A percentile compares a stretch with the other conserved stretches of the same genome.
Conservation (phyloP, 2,888 invertebrate species). For the Autographa pulchrina region DNA sequence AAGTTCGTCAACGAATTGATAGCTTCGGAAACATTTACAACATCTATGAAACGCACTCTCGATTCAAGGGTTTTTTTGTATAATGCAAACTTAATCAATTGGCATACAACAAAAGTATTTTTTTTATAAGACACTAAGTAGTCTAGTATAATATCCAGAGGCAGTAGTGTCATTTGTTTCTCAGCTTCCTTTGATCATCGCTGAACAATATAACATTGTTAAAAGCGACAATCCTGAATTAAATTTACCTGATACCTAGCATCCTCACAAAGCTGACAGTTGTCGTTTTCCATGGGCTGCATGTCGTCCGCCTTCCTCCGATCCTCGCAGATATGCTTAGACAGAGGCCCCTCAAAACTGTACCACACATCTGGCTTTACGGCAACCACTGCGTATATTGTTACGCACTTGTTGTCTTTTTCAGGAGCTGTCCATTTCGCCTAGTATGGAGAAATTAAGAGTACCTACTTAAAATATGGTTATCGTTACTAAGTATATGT, state of each 20-base stretch:
- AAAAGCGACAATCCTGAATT: too few relatives aligned
- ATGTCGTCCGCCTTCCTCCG: slow-evolving; percentile 81
- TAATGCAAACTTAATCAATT: too few relatives aligned
- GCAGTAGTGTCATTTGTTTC: too few relatives aligned
- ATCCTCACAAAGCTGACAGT: slow-evolving; percentile 80
- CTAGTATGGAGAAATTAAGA: slow-evolving; percentile 53
- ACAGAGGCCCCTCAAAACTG: slow-evolving; percentile 77
- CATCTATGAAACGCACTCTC: too few relatives aligned
- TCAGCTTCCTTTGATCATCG: too few relatives aligned
- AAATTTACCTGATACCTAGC: slow-evolving; percentile 79
- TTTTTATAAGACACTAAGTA: too few relatives aligned
- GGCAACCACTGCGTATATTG: slow-evolving; percentile 80
- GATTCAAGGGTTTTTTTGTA: too few relatives aligned
- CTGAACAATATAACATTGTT: background rate
- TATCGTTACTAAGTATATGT: background rate
- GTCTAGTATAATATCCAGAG: too few relatives aligned
- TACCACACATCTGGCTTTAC: slow-evolving; percentile 83
- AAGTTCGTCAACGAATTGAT: too few relatives aligned
- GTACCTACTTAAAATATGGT: too few relatives aligned
- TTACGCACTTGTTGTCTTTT: slow-evolving; percentile 81
- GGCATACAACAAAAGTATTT: too few relatives aligned
- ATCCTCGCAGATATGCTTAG: slow-evolving; percentile 80
- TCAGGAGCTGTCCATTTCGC: slow-evolving; percentile 80
- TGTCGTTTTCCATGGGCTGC: slow-evolving; percentile 76
- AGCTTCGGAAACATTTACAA: too few relatives aligned